Conservation (phyloP, 2,888 invertebrate species). For the Melieria picta region DNA sequence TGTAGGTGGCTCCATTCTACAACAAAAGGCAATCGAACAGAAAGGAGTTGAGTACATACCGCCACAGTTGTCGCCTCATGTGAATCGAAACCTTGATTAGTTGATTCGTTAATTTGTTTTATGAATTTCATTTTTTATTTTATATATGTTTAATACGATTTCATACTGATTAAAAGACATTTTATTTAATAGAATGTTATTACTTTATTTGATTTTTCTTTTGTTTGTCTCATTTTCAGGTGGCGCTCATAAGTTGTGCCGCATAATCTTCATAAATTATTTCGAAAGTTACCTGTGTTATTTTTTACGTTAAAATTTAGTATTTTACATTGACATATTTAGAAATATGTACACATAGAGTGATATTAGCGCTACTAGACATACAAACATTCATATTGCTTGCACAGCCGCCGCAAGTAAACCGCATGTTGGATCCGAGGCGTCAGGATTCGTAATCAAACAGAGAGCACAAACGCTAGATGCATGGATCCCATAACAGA, state of each 20-base stretch:
- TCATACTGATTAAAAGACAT: too few relatives aligned
- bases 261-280: slow-evolving; percentile 15
- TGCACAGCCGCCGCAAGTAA: too few relatives aligned
- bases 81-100: too few relatives aligned
- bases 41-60: too few relatives aligned
- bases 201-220: not conserved
- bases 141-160: not conserved
- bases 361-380: slow-evolving; percentile 31
- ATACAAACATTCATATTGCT: slow-evolving; percentile 8
- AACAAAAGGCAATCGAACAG: too few relatives aligned
- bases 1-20: too few relatives aligned
- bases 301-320: too few relatives aligned
- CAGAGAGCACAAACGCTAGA: slow-evolving; percentile 14
- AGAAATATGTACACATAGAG: not conserved
- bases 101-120: not conserved
- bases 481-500: slow-evolving; percentile 54
- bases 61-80: too few relatives aligned
- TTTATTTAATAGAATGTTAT: not conserved
- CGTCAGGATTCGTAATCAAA: too few relatives aligned
- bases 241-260: slow-evolving; percentile 49
- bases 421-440: too few relatives aligned
- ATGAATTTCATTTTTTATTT: not conserved
- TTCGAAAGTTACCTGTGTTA: slow-evolving; percentile 47
- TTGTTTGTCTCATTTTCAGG: slow-evolving; percentile 44
- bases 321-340: too few relatives aligned